phyloP scores from a whole-genome alignment of 2,113 vertebrate species.

The Psephotus haematonotus region DNA sequence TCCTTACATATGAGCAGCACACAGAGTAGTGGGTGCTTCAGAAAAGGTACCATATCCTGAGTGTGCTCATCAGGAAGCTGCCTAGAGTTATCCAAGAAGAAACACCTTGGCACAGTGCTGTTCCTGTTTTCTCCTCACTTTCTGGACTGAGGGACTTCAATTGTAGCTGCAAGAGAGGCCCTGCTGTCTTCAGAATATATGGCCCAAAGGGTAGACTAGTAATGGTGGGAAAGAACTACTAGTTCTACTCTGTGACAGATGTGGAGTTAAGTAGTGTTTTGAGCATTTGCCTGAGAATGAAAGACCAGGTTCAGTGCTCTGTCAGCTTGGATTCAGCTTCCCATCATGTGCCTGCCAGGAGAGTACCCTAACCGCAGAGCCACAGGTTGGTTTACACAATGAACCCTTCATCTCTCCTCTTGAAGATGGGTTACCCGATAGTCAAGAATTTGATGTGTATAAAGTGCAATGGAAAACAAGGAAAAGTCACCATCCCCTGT shows the following conservation, averaged over 20 bases:
- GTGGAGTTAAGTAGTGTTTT: not conserved
- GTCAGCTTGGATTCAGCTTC: not conserved
- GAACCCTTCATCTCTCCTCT: not conserved
- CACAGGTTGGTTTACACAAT: not conserved
- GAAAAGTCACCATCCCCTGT: not conserved
- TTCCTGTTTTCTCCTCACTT: not conserved
- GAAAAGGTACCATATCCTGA: not conserved
- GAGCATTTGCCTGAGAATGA: not conserved
- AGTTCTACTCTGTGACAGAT: not conserved
- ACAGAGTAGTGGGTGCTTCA: not conserved
- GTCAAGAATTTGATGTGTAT: accelerated
- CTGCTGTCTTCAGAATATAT: not conserved
- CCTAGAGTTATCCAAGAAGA: not conserved
- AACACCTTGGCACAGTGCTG: not conserved
- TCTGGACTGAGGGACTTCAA: not conserved
- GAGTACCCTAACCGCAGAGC: not conserved
- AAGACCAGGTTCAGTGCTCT: not conserved
- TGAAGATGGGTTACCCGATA: not conserved
- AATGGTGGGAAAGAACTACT: not conserved
- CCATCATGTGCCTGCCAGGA: not conserved
- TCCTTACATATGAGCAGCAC: accelerated
- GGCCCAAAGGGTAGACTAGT: not conserved
- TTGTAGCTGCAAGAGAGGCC: not conserved
- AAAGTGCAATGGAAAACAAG: not conserved
- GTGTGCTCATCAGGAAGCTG: not conserved